Conservation (phyloP, 2,888 invertebrate genomes). For the Idaea aversata region DNA sequence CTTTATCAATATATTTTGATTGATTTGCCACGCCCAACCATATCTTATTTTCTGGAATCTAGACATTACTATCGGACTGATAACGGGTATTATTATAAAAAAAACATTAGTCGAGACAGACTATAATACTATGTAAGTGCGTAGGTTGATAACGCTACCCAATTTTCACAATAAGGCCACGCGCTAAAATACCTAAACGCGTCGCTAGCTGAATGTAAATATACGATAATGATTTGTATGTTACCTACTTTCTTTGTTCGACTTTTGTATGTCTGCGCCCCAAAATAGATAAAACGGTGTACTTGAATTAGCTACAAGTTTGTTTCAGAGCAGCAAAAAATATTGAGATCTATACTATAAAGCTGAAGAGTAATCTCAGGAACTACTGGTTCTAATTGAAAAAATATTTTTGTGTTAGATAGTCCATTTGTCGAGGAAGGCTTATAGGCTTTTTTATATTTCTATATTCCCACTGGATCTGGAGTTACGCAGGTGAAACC, state of each 20-base stretch:
- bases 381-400: too few relatives aligned
- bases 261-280: background rate
- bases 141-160: background rate
- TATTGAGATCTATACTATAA: too few relatives aligned
- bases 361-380: too few relatives aligned
- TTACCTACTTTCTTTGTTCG: background rate
- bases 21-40: background rate
- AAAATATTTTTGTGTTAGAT: too few relatives aligned
- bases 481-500: too few relatives aligned
- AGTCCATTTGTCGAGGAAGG: too few relatives aligned
- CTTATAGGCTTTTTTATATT: too few relatives aligned
- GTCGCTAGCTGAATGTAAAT: background rate
- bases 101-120: constrained; percentile 4
- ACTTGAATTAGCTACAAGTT: too few relatives aligned
- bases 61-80: background rate
- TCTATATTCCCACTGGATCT: too few relatives aligned
- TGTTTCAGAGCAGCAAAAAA: too few relatives aligned
- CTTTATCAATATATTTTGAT: background rate
- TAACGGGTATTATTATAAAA: background rate
- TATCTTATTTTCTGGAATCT: background rate
- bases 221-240: background rate
- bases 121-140: background rate
- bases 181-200: background rate
- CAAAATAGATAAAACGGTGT: background rate
- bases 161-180: background rate